phyloP scores from a whole-genome alignment of 2,797 vertebrate genomes.

The Craterocephalus amniculus region DNA sequence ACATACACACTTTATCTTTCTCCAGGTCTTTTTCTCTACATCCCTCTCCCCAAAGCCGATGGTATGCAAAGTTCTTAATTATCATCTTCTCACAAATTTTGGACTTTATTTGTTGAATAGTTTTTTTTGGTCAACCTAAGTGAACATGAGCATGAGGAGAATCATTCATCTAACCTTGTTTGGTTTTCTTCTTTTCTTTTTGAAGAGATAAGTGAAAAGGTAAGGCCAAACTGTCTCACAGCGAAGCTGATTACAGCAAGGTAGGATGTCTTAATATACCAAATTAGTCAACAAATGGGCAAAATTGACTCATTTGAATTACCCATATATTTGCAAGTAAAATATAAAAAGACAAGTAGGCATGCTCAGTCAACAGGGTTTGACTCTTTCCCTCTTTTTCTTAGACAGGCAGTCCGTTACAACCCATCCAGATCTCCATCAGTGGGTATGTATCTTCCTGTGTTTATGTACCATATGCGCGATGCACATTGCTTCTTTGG shows the following conservation, averaged over 20 bases:
- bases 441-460: constrained; percentile 19
- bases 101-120: constrained; percentile 20
- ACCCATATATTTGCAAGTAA: neutral
- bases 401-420: constrained; percentile 56
- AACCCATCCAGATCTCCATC: constrained; percentile 43
- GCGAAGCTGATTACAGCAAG: too few species aligned
- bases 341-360: constrained; percentile 6
- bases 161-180: neutral
- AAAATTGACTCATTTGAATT: too few species aligned
- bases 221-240: too few species aligned
- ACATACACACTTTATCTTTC: constrained; percentile 6
- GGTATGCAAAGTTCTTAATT: constrained; percentile 24
- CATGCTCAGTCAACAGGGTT: constrained; percentile 31
- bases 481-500: constrained; percentile 24
- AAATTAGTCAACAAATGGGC: constrained; percentile 4
- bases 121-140: constrained; percentile 19
- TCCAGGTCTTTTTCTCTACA: constrained; percentile 6
- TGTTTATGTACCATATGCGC: constrained; percentile 23
- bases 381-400: constrained; percentile 28
- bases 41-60: constrained; percentile 13
- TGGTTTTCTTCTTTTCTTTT: neutral
- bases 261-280: neutral
- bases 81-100: constrained; percentile 10
- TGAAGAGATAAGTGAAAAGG: neutral
- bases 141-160: neutral